These are phyloP conservation scores for Xylota segnis DNA, from an alignment of 2,888 invertebrate genomes.

Conservation along the genomic window DNA sequence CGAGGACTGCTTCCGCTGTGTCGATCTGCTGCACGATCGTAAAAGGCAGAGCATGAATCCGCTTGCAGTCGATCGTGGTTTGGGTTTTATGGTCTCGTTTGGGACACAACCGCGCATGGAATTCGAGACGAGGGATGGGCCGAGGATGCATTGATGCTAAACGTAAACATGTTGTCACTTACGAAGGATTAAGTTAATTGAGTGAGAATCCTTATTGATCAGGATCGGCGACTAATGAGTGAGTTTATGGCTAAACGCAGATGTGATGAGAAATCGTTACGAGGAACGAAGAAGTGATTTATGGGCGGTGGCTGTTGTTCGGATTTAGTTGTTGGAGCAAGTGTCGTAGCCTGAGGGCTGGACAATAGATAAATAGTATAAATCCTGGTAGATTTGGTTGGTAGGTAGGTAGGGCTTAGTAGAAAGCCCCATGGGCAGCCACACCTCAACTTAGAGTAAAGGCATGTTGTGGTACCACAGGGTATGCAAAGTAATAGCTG, in stretches of 20 bases:
- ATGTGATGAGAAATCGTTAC: background rate
- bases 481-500: no score
- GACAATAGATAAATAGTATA: no score
- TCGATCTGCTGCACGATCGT: constrained; percentile 1
- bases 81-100: constrained; percentile 27
- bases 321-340: no score
- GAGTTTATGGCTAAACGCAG: background rate
- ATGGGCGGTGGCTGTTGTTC: no score
- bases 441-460: no score
- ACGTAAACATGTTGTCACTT: constrained; percentile 50
- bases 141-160: constrained; percentile 26
- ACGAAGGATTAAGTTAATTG: constrained; percentile 19
- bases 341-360: no score
- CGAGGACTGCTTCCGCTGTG: constrained; percentile 22
- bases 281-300: no score
- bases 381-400: no score
- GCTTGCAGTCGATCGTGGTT: constrained; percentile 15
- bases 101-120: constrained; percentile 7
- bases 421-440: no score
- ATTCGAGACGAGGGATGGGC: constrained; percentile 36
- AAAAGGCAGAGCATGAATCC: constrained; percentile 33
- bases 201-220: constrained; percentile 10
- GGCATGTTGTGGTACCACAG: no score
- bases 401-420: no score
- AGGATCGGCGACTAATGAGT: background rate